Conservation (phyloP, 2,888 invertebrate genomes). For the Agrochola macilenta region DNA sequence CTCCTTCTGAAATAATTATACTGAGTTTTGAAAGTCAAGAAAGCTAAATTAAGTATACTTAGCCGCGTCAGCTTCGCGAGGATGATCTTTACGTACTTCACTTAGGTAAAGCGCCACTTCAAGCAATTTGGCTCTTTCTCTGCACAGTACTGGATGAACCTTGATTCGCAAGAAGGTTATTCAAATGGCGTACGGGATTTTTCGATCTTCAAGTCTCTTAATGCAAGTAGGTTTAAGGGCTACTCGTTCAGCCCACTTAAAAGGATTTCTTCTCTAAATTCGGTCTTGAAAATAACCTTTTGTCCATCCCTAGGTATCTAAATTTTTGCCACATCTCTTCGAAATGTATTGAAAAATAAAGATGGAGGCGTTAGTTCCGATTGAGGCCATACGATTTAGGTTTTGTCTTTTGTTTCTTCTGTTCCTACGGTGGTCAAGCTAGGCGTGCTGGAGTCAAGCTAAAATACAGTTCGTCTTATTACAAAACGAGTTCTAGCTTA, state of each 20-base stretch:
- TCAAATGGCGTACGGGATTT: constrained; percentile 13
- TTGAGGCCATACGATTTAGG: not conserved
- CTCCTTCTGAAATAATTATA: constrained; percentile 35
- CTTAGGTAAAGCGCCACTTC: constrained; percentile 33
- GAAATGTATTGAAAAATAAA: not conserved
- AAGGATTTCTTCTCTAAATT: not conserved
- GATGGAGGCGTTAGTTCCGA: not conserved
- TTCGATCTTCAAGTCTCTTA: constrained; percentile 5
- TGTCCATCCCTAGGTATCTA: not conserved
- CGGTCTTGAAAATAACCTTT: not conserved
- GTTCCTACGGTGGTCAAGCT: too few relatives aligned
- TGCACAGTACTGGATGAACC: not conserved
- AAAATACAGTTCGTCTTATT: not conserved
- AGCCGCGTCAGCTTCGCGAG: constrained; percentile 3
- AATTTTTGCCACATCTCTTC: not conserved
- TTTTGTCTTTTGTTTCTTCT: too few relatives aligned
- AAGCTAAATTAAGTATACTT: constrained; percentile 29
- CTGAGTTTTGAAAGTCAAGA: constrained; percentile 46
- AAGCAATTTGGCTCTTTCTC: constrained; percentile 39
- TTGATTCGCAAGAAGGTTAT: constrained; percentile 11
- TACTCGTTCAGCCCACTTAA: not conserved
- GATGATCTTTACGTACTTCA: constrained; percentile 17
- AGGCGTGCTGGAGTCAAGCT: too few relatives aligned
- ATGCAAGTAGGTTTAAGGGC: constrained; percentile 7
- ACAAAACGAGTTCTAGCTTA: not conserved